Percentiles rank a stretch among this genome's conserved stretches.
Conservation (phyloP, 2,797 vertebrate genomes). For the Anguilla megastoma region DNA sequence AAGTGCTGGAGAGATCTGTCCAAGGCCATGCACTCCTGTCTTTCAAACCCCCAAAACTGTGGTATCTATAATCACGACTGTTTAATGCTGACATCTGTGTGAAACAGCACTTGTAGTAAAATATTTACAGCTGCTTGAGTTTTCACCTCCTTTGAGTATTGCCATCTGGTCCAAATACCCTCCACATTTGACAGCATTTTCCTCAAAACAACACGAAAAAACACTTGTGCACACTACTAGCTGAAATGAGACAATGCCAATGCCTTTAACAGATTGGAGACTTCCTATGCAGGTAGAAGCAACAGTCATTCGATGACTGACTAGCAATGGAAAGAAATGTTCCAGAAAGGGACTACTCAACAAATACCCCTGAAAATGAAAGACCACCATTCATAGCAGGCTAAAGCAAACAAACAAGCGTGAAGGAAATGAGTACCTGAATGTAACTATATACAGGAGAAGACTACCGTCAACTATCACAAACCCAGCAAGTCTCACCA, state of each 20-base stretch:
- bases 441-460: neutral
- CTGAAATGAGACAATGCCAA: constrained; percentile 15
- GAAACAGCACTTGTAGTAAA: constrained; percentile 33
- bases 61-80: constrained; percentile 28
- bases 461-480: neutral
- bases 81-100: constrained; percentile 37
- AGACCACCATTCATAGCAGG: neutral
- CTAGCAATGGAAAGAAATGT: neutral
- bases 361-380: neutral
- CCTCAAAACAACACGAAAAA: constrained; percentile 5
- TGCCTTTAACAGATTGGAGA: neutral
- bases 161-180: constrained; percentile 31
- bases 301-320: neutral
- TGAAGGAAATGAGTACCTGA: neutral
- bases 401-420: neutral
- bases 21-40: constrained; percentile 20
- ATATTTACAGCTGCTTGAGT: constrained; percentile 37
- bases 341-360: neutral
- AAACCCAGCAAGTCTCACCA: neutral
- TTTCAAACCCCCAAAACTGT: constrained; percentile 22
- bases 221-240: constrained; percentile 6
- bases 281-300: neutral
- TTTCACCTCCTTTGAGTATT: constrained; percentile 33
- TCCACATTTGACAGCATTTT: constrained; percentile 25
- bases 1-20: constrained; percentile 1